A percentile compares a stretch with the other conserved stretches of the same genome.
These are phyloP conservation scores for Embiotoca jacksoni DNA, from an alignment of 2,113 vertebrate genomes.

Conservation along the genomic window DNA sequence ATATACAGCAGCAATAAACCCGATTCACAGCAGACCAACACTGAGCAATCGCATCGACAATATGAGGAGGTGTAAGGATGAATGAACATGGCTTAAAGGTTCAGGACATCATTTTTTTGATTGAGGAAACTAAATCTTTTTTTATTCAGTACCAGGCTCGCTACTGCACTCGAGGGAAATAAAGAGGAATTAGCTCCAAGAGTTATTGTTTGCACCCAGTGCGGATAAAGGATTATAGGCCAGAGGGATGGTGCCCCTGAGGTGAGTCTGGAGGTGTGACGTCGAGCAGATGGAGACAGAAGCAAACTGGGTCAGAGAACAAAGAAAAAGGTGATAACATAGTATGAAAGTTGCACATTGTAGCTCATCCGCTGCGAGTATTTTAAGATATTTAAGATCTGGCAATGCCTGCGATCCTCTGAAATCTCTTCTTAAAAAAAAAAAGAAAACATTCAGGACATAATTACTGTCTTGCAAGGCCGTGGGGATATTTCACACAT, in stretches of 20 bases:
- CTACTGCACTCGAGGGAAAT: slow-evolving; percentile 73
- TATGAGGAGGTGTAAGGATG: slow-evolving; percentile 36
- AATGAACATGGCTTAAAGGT: slow-evolving; percentile 50
- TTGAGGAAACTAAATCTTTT: slow-evolving; percentile 60
- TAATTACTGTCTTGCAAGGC: slow-evolving; percentile 21
- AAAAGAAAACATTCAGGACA: neutral
- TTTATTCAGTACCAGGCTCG: slow-evolving; percentile 59
- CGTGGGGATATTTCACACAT: slow-evolving; percentile 19
- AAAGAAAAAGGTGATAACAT: slow-evolving; percentile 45
- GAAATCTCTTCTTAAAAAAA: slow-evolving; percentile 34
- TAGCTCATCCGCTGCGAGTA: slow-evolving; percentile 30
- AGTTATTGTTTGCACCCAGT: slow-evolving; percentile 63
- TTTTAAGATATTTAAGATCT: slow-evolving; percentile 42
- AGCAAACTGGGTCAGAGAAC: slow-evolving; percentile 73
- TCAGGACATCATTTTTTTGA: slow-evolving; percentile 47
- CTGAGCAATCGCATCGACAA: slow-evolving; percentile 7
- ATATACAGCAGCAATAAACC: slow-evolving; percentile 50
- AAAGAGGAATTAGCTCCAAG: slow-evolving; percentile 67
- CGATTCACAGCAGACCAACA: slow-evolving; percentile 22
- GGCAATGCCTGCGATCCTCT: neutral
- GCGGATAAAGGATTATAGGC: slow-evolving; percentile 47
- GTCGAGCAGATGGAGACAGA: slow-evolving; percentile 27
- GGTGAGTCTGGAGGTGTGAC: slow-evolving; percentile 58
- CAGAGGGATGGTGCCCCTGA: slow-evolving; percentile 41
- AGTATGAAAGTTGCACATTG: slow-evolving; percentile 55